A percentile compares a stretch with the other conserved stretches of the same genome.
These are phyloP conservation scores for Eulemur rufifrons DNA, from an alignment of 2,113 vertebrate species.

Conservation along the genomic window DNA sequence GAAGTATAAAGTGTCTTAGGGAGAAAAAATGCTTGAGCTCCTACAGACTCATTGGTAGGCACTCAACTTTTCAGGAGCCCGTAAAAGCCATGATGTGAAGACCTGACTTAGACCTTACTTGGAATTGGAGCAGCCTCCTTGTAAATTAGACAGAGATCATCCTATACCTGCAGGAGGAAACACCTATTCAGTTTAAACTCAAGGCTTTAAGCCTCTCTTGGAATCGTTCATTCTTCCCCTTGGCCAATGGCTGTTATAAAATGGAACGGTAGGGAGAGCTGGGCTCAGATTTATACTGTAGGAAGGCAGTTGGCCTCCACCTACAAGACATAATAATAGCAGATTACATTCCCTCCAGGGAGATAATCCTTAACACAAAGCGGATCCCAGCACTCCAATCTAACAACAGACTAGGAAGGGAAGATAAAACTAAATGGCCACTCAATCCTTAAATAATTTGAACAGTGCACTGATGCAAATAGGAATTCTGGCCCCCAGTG, in stretches of 20 bases:
- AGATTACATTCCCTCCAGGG: not conserved
- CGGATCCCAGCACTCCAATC: not conserved
- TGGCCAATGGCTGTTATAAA: not conserved
- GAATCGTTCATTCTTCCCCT: not conserved
- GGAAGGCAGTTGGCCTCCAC: not conserved
- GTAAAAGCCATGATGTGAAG: not conserved
- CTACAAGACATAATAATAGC: not conserved
- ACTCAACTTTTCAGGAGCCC: not conserved
- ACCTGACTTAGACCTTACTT: not conserved
- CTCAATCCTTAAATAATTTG: not conserved
- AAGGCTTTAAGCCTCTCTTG: not conserved
- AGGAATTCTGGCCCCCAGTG: not conserved
- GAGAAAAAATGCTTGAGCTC: not conserved
- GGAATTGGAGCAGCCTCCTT: not conserved
- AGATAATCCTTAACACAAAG: constrained; percentile 43
- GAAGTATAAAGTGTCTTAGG: not conserved
- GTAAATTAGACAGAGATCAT: not conserved
- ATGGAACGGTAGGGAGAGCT: not conserved
- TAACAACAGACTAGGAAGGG: constrained; percentile 1
- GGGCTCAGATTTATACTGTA: not conserved
- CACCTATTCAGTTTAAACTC: not conserved
- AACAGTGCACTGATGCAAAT: not conserved
- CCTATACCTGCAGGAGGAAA: not conserved
- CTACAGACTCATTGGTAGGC: fast-evolving
- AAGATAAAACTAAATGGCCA: not conserved